phyloP scores from a whole-genome alignment of 2,797 vertebrate species.

The Hyperoplus lanceolatus region DNA sequence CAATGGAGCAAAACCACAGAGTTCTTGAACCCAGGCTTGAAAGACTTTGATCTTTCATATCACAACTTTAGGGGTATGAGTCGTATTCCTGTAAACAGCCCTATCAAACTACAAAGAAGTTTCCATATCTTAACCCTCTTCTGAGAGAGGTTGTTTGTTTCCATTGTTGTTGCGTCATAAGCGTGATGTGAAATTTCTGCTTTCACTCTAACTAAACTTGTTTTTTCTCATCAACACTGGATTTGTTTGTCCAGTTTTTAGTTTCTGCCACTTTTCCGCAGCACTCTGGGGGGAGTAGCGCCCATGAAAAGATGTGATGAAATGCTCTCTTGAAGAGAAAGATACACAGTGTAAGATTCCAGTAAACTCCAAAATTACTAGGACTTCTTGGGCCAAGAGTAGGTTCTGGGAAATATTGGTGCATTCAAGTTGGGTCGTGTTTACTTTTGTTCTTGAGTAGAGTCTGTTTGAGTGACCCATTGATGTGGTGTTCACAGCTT shows the following conservation, averaged over 20 bases:
- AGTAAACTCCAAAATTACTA: slow-evolving; percentile 15
- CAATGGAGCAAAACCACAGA: background rate
- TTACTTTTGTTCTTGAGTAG: background rate
- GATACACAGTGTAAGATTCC: background rate
- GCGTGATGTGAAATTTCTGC: background rate
- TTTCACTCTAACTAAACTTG: background rate
- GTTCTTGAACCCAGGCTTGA: background rate
- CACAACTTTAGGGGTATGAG: background rate
- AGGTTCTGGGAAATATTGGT: slow-evolving; percentile 13
- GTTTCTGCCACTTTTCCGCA: background rate
- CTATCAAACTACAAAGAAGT: slow-evolving; percentile 11
- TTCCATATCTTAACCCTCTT: background rate
- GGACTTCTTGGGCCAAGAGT: slow-evolving; percentile 12
- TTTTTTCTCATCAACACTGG: slow-evolving; percentile 4
- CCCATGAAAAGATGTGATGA: slow-evolving; percentile 16
- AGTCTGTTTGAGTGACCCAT: background rate
- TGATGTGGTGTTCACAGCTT: slow-evolving; percentile 22
- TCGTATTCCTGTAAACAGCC: slow-evolving; percentile 5
- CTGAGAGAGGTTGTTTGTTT: background rate
- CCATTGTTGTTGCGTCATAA: background rate
- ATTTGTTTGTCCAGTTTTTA: background rate
- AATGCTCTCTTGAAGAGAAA: background rate
- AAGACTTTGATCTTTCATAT: background rate
- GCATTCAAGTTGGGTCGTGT: slow-evolving; percentile 11
- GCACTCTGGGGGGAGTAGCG: background rate